Conservation (phyloP, 1,140 invertebrate species). For the Drosophila athabasca region DNA sequence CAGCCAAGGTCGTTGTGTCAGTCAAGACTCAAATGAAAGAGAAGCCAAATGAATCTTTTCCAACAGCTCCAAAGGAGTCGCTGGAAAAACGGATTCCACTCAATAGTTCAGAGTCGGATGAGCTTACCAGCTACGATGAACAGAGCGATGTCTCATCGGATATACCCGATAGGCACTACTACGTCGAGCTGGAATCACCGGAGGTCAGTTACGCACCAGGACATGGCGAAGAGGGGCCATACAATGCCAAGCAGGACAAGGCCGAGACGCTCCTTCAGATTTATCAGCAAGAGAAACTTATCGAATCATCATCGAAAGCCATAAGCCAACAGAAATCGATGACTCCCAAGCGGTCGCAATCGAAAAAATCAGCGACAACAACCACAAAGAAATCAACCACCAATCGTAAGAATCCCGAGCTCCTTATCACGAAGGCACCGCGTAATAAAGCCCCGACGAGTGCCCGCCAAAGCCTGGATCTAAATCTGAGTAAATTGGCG, state of each 20-base stretch:
- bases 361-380: not conserved
- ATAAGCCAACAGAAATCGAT: not conserved
- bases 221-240: conserved; percentile 55
- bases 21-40: not conserved
- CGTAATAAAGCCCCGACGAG: too few relatives aligned
- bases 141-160: conserved; percentile 50
- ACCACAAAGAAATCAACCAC: too few relatives aligned
- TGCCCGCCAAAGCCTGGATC: too few relatives aligned
- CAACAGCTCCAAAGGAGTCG: too few relatives aligned
- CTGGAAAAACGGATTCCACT: not conserved
- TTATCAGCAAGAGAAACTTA: not conserved
- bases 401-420: too few relatives aligned
- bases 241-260: conserved; percentile 6
- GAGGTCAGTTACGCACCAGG: conserved; percentile 39
- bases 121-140: conserved; percentile 3
- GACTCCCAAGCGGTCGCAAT: not conserved
- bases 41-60: not conserved
- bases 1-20: not conserved
- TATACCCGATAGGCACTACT: conserved; percentile 67
- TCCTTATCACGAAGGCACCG: too few relatives aligned
- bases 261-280: conserved; percentile 10
- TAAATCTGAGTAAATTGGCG: too few relatives aligned
- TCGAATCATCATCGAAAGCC: not conserved
- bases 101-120: conserved; percentile 24
- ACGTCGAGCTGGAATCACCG: conserved; percentile 43